Evolutionary conservation across 1,140 invertebrate species (phyloP), one percentile per base, ranked within the genome.

Genomic region (Diorhabda sublineata): DNA sequence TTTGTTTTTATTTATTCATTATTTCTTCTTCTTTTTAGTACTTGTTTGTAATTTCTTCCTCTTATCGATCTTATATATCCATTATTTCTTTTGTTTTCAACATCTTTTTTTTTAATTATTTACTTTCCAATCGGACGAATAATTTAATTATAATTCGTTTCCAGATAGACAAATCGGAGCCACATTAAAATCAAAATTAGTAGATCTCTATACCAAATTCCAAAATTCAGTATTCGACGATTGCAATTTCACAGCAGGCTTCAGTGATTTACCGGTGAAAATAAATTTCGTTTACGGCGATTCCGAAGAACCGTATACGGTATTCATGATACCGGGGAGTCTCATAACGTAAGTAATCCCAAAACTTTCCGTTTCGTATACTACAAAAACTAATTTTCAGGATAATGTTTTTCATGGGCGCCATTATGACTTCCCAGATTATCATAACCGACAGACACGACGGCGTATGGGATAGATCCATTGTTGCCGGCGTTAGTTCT

Each of bases 361-460:
- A 26, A 26, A 26, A 26, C 26, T 26, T 26, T 4, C 2, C 6
- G 4, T 52, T 52, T 52, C 47, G 6, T 52, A 6, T 4, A 52
- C n/a, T 52, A 52, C 47, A 52, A 6, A 52, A 52, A 52, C 5
- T 52, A n/a, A 67, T 66, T 66, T 65, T 61, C 76, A 93, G 92
- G 7, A 87, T 93, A 67, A 85, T 90, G 4, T 95, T 90, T 81
- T 91, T 95, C 80, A 81, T 95, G 81, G 87, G 92, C 0, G 89
- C 91, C 1, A 87, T 90, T 5, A 85, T 94, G 69, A 94, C 92
- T 2, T 90, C 92, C 0, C 84, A 90, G 2, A 86, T 91, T 5
- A 91, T 96, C 77, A 91, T 96, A 52, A 84, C 89, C 2, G 95
- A 97, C 78, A 87, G 90, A 47, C 83, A 88, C 73, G 91, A 94